Percentiles rank a stretch among this genome's conserved stretches.
phyloP scores from a whole-genome alignment of 2,113 vertebrate genomes.

The Progne subis region DNA sequence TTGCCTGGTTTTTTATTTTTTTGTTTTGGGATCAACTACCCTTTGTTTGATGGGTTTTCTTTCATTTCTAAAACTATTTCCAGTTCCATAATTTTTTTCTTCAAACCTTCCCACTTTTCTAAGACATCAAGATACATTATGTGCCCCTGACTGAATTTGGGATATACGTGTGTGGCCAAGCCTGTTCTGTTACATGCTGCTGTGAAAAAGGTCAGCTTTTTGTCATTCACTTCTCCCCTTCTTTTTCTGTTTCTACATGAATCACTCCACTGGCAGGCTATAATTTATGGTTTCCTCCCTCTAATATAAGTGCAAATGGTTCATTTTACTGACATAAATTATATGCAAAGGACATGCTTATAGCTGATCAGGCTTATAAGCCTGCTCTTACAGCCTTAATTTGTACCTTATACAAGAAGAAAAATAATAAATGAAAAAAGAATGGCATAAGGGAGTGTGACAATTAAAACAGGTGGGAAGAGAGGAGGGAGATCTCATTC shows the following conservation, averaged over 20 bases:
- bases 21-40: background rate
- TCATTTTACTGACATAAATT: conserved; percentile 16
- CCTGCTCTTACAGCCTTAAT: background rate
- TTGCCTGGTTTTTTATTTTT: conserved; percentile 27
- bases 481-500: background rate
- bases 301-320: background rate
- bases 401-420: background rate
- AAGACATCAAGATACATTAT: background rate
- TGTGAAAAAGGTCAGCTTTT: background rate
- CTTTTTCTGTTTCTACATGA: background rate
- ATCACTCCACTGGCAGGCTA: background rate
- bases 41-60: background rate
- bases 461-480: background rate
- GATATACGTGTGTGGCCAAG: background rate
- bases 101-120: background rate
- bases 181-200: background rate
- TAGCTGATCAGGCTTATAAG: background rate
- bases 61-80: background rate
- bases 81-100: background rate
- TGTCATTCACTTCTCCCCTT: background rate
- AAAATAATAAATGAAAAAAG: background rate
- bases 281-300: conserved; percentile 3
- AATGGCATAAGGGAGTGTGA: background rate
- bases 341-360: background rate
- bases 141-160: background rate